Conservation (phyloP, 2,888 invertebrate genomes). For the Scotopteryx bipunctaria region DNA sequence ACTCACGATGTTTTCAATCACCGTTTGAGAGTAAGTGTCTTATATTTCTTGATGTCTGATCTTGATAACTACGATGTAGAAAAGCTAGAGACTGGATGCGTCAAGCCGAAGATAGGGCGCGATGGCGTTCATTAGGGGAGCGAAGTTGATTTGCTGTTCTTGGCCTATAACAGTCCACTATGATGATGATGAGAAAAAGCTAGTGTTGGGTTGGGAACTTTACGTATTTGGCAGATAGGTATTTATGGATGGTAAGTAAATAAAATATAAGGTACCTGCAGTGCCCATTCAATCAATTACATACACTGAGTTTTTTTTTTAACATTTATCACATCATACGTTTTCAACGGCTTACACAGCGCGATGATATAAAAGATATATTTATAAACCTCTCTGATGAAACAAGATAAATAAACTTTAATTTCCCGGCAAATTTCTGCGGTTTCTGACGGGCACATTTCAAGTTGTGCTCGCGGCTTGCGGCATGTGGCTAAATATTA, state of each 20-base stretch:
- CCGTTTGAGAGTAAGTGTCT: no score
- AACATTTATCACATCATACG: conserved; percentile 3
- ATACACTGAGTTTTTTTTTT: not conserved
- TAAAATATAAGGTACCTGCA: not conserved
- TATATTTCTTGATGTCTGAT: no score
- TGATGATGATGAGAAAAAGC: no score
- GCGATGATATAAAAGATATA: conserved; percentile 8
- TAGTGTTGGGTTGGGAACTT: no score
- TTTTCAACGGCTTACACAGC: conserved; percentile 3
- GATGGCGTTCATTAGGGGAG: no score
- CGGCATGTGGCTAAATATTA: conserved; percentile 5
- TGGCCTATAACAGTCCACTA: no score
- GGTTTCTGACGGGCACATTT: not conserved
- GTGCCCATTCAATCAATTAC: not conserved
- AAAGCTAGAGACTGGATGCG: no score
- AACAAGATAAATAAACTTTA: conserved; percentile 10
- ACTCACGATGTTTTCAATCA: no score
- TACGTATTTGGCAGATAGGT: no score
- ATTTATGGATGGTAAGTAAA: not conserved
- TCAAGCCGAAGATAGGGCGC: no score
- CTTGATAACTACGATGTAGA: no score
- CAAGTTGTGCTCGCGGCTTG: not conserved
- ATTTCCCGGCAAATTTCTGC: conserved; percentile 4
- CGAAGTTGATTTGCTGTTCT: no score
- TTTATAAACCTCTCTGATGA: conserved; percentile 2